These are phyloP conservation scores for Uloborus diversus DNA, from an alignment of 1,140 invertebrate species.

Conservation along the genomic window DNA sequence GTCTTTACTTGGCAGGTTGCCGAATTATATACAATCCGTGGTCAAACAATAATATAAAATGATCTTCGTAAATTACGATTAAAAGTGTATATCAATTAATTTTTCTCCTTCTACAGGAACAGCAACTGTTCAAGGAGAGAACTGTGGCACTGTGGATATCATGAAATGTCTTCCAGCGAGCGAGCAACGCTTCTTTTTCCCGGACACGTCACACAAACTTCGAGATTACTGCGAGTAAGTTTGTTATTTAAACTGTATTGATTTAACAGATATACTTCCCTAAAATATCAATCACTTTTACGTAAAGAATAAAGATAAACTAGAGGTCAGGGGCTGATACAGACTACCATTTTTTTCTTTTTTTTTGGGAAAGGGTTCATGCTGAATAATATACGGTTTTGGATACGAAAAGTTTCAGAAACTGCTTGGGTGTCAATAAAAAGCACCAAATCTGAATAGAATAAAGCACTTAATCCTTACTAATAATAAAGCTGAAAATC, in stretches of 20 bases:
- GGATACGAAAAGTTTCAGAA: too few species aligned
- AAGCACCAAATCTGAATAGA: too few species aligned
- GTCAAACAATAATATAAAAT: too few species aligned
- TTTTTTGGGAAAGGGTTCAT: background rate
- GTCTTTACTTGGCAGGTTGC: too few species aligned
- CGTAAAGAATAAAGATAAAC: background rate
- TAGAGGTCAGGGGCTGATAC: background rate
- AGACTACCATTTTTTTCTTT: background rate
- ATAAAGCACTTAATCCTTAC: too few species aligned
- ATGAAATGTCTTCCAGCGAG: slow-evolving; percentile 30
- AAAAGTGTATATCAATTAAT: too few species aligned
- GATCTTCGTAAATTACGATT: too few species aligned
- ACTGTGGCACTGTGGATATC: background rate
- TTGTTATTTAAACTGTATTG: background rate
- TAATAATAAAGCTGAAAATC: too few species aligned
- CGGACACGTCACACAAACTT: slow-evolving; percentile 16
- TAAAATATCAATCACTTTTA: background rate
- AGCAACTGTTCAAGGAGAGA: background rate
- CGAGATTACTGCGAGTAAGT: slow-evolving; percentile 33
- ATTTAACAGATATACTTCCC: background rate
- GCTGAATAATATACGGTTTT: too few species aligned
- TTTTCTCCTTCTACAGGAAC: background rate
- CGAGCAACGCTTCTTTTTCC: slow-evolving; percentile 13
- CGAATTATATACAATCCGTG: too few species aligned
- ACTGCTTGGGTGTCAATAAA: too few species aligned